Percentiles rank a stretch among this genome's conserved stretches.
Conservation (phyloP, 2,888 invertebrate genomes). For the Sinotaia quadrata region DNA sequence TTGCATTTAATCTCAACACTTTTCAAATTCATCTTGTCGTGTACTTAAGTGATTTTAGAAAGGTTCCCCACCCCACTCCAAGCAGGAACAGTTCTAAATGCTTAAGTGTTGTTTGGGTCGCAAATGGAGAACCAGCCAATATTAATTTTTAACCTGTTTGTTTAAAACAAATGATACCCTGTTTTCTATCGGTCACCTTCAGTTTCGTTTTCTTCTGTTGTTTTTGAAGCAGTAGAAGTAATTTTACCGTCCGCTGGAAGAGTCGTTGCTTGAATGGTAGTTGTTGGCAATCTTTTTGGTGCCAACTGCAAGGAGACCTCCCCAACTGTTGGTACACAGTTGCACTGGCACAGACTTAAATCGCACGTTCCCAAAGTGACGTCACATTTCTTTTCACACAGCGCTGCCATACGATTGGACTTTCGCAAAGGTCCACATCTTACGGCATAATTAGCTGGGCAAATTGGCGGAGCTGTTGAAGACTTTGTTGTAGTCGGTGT, state of each 20-base stretch:
- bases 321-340: constrained; percentile 12
- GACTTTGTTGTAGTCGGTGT: constrained; percentile 3
- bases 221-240: background rate
- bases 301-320: constrained; percentile 24
- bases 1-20: no score
- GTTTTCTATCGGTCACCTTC: background rate
- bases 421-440: constrained; percentile 19
- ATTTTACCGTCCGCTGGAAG: background rate
- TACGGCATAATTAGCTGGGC: constrained; percentile 12
- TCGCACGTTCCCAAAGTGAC: constrained; percentile 12
- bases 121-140: no score
- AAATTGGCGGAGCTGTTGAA: constrained; percentile 1
- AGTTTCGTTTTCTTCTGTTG: background rate
- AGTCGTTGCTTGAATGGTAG: background rate
- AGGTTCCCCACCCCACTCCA: no score
- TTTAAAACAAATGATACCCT: no score
- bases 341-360: constrained; percentile 11
- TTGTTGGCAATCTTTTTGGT: constrained; percentile 11
- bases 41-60: no score
- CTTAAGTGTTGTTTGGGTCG: no score
- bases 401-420: constrained; percentile 19
- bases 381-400: constrained; percentile 26
- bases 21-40: no score
- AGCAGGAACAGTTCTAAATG: no score
- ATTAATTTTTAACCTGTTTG: no score